Base-by-base conservation (phyloP, 2,888 invertebrate genomes). In the Polymixis flavicincta region DNA sequence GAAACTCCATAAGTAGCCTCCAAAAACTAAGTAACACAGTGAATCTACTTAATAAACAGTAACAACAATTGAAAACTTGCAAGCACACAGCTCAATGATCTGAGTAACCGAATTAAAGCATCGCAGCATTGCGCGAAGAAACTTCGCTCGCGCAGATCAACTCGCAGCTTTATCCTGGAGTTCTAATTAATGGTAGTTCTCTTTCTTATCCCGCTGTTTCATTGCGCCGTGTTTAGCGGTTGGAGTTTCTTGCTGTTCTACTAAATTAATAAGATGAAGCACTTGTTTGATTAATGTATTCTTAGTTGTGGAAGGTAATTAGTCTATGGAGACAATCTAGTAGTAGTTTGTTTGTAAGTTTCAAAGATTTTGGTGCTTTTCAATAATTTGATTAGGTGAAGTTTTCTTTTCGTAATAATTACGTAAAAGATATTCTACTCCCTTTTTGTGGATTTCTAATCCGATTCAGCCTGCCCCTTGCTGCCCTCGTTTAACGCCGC, bases 131-230 rank as follows among this genome's bases (percentile, higher is more conserved):
- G 54, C 52, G 28, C 25, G 13, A 48, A 65, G 59, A 37, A 82
- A 72, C n/a, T 66, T 72, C 3, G 55, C n/a, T 74, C 68, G 68
- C 72, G 70, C 69, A 71, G 66, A 73, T 52, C 64, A 81, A 78
- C 32, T 37, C 22, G 7, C 6, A 25, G 19, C 65, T 22, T 76
- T 61, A 70, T 48, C 42, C 52, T 52, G 17, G 22, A 79, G 70
- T 9, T 54, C 59, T 85, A 82, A 85, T 85, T 82, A 85, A 85
- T 82, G 60, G 74, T 73, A 71, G 80, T 79, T 79, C 37, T 55
- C 22, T 70, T 80, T 72, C 79, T 67, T 82, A 65, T 72, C 71
- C 64, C 5, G 25, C 32, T 65, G 73, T 86, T 80, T 61, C 64
- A 74, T 81, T 66, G 64, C 54, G 54, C 54, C 48, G 17, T 64